Percentiles rank a stretch among this genome's conserved stretches.
Evolutionary conservation across 2,797 vertebrate genomes (phyloP).

Genomic region (Coluber constrictor): DNA sequence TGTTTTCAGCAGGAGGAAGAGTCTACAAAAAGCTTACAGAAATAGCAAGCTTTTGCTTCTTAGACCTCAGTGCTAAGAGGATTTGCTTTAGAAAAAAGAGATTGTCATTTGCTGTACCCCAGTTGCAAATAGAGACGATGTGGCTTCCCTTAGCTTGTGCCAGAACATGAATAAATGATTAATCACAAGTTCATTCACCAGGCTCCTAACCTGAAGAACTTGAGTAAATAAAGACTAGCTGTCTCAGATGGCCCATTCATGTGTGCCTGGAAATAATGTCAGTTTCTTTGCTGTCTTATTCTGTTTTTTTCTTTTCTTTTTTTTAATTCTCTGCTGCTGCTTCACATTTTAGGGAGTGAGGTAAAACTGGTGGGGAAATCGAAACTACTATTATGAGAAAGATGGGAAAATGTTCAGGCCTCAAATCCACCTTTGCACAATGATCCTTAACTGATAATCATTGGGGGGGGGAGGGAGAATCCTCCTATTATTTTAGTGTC

Average conservation of each 20-base stretch:
- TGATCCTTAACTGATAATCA: neutral
- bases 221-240: neutral
- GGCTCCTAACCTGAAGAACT: neutral
- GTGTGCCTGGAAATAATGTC: too few species aligned
- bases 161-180: neutral
- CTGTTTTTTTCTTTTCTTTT: neutral
- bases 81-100: neutral
- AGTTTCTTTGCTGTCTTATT: neutral
- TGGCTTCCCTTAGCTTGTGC: neutral
- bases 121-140: neutral
- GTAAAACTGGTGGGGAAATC: neutral
- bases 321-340: neutral
- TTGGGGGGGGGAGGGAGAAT: neutral
- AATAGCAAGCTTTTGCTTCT: neutral
- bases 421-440: neutral
- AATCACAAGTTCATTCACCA: neutral
- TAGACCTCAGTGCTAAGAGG: neutral
- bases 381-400: neutral
- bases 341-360: neutral
- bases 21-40: neutral
- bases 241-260: neutral
- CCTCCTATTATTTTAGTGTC: neutral
- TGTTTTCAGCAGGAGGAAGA: neutral
- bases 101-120: neutral
- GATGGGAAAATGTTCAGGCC: neutral